Conservation (phyloP, 2,888 invertebrate species). For the Callyntrura guangdongensis region DNA sequence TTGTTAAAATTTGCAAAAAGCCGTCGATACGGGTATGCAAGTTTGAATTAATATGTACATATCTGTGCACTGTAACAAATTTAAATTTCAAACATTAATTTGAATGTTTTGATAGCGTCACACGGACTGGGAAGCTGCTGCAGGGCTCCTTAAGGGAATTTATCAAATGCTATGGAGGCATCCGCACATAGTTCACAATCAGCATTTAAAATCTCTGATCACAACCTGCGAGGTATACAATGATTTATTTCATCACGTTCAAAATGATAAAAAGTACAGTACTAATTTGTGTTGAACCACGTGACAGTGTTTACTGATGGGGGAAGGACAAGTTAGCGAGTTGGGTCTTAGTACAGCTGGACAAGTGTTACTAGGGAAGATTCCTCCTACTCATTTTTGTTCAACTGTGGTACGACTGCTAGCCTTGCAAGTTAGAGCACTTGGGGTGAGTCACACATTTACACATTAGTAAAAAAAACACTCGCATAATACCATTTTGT, state of each 20-base stretch:
- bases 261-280: neutral
- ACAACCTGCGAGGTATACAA: constrained; percentile 92
- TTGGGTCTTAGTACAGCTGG: constrained; percentile 90
- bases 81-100: neutral
- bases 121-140: constrained; percentile 99
- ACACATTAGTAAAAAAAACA: neutral
- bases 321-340: constrained; percentile 90
- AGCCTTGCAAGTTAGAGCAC: constrained; percentile 97
- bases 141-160: constrained; percentile 96
- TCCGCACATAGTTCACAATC: constrained; percentile 97
- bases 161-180: constrained; percentile 97
- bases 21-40: constrained; percentile 92
- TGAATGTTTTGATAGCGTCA: constrained; percentile 90
- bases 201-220: constrained; percentile 95
- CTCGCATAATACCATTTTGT: no score
- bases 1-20: constrained; percentile 98
- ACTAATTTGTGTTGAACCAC: neutral
- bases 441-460: constrained; percentile 90
- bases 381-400: constrained; percentile 97
- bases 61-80: no score
- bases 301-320: constrained; percentile 91
- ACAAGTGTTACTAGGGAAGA: constrained; percentile 95
- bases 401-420: constrained; percentile 98
- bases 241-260: constrained; percentile 74
- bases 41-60: constrained; percentile 29